Evolutionary conservation across 2,113 vertebrate species (phyloP), one percentile per base, ranked within the genome.

Genomic region (Phocoena phocoena): DNA sequence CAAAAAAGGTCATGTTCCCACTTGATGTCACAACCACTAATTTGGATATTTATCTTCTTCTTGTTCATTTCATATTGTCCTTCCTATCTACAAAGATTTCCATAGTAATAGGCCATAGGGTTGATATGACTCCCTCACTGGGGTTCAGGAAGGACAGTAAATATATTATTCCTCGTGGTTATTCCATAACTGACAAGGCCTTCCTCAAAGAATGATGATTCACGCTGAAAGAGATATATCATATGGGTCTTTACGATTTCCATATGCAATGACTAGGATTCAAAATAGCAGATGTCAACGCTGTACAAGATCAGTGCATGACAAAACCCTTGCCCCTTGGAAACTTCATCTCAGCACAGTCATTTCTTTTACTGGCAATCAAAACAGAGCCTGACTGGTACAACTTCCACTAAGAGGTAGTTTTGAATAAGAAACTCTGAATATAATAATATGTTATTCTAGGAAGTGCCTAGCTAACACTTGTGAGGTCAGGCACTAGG

Each of bases 1-100:
- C 79, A 92, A 96, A 84, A 97, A 96, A 96, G 80, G 62, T 97
- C 93, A 92, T 73, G 38, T 82, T 96, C 73, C 15, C 93, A 58
- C 47, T 81, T 70, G 58, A 47, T 96, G 83, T 86, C 73, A 92
- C 68, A 77, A 14, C 21, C 38, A n/a, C 70, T 71, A 76, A 94
- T 79, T 44, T 93, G 86, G 33, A 47, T 62, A 95, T 97, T 85
- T 62, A 65, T 88, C 55, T 96, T 79, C 26, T 88, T 77, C 6
- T 33, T 81, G 50, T 79, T 91, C 21, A 71, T 88, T 62, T 90
- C 50, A 44, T 76, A 76, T 14, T 23, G 44, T 60, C 41, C 25
- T 84, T 63, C 50, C 73, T 60, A 41, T 81, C 68, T 15, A 33
- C 47, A 65, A 65, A 93, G 13, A 71, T 93, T 94, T 88, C n/a